Conservation (phyloP, 2,113 vertebrate genomes). For the Ptychochromis oligacanthus region DNA sequence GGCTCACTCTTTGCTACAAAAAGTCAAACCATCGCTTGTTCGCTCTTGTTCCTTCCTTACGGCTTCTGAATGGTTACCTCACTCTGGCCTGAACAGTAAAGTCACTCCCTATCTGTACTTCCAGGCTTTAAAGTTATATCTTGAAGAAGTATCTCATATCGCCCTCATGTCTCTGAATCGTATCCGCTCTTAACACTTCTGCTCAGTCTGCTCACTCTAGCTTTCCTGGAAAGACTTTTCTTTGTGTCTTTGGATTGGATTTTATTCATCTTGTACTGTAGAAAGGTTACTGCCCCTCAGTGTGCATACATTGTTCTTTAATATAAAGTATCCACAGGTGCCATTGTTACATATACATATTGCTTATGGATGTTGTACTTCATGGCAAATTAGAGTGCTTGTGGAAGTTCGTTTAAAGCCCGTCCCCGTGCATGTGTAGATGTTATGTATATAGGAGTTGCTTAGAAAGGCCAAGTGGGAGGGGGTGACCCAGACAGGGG, state of each 20-base stretch:
- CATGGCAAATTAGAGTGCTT: background rate
- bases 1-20: background rate
- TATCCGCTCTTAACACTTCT: background rate
- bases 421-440: background rate
- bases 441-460: conserved; percentile 37
- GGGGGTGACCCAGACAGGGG: conserved; percentile 42
- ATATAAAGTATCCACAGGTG: background rate
- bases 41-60: conserved; percentile 18
- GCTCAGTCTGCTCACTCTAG: background rate
- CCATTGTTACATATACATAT: background rate
- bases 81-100: background rate
- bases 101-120: conserved; percentile 30
- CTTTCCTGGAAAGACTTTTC: background rate
- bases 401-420: background rate
- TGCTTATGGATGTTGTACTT: background rate
- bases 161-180: background rate
- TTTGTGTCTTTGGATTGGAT: background rate
- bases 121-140: background rate
- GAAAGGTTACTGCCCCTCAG: background rate
- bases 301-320: background rate
- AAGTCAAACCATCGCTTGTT: conserved; percentile 43
- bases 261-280: background rate
- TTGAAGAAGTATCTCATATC: background rate
- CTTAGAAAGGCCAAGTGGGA: conserved; percentile 53
- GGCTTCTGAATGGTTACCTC: background rate